Evolutionary conservation across 2,797 vertebrate genomes (phyloP).

Genomic region (Enteromius radiatus): DNA sequence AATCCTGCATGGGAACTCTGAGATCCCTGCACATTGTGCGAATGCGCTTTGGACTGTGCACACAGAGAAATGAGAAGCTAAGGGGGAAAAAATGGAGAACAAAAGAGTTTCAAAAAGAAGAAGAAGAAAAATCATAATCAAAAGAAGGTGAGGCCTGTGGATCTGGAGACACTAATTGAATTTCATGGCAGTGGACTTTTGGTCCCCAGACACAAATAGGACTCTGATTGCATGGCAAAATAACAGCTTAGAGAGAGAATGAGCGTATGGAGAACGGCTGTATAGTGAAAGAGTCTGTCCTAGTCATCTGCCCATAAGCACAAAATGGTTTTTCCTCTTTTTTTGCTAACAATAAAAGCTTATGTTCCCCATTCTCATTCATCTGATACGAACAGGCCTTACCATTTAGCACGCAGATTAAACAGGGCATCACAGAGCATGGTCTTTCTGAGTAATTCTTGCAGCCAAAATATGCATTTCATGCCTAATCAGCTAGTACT

Average conservation of each 20-base stretch:
- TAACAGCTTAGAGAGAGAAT: conserved; percentile 24
- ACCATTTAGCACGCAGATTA: conserved; percentile 49
- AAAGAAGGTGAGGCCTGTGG: conserved; percentile 55
- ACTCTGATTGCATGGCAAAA: conserved; percentile 56
- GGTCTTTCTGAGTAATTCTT: conserved; percentile 47
- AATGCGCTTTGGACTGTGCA: conserved; percentile 46
- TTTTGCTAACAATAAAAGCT: conserved; percentile 31
- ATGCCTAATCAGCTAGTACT: conserved; percentile 51
- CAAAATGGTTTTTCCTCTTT: conserved; percentile 27
- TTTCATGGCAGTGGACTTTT: conserved; percentile 57
- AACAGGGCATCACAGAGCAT: conserved; percentile 34
- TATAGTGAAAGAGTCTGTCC: not conserved
- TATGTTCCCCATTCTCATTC: conserved; percentile 37
- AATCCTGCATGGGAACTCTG: conserved; percentile 62
- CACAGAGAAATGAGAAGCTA: conserved; percentile 33
- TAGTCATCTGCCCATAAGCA: conserved; percentile 33
- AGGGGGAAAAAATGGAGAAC: conserved; percentile 20
- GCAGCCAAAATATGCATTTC: conserved; percentile 47
- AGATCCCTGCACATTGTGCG: conserved; percentile 61
- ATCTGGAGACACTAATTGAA: conserved; percentile 53
- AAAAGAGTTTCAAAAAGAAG: conserved; percentile 22
- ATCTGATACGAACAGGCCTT: conserved; percentile 46
- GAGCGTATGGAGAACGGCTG: conserved; percentile 5
- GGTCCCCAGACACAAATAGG: conserved; percentile 53
- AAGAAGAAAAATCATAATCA: conserved; percentile 50